Evolutionary conservation across 2,888 invertebrate species (phyloP).

Genomic region (Heterodera filipjevi): DNA sequence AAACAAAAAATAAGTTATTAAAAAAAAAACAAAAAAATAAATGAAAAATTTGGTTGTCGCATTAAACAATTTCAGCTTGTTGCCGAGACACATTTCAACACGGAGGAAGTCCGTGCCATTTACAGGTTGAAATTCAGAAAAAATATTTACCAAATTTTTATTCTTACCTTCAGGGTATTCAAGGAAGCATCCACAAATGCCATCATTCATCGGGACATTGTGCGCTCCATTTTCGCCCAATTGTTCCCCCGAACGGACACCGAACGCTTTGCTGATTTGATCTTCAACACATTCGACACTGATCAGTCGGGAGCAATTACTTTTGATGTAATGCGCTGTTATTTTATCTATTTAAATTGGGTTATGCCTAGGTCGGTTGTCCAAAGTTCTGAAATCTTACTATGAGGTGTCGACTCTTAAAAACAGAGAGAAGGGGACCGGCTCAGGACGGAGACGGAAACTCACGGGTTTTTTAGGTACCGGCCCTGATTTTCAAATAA

Average conservation of each 20-base stretch:
- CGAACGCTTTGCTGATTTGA: slow-evolving; percentile 58
- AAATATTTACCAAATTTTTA: neutral
- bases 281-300: slow-evolving; percentile 59
- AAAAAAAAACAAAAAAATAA: neutral
- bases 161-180: slow-evolving; percentile 43
- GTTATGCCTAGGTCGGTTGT: too few species aligned
- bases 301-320: slow-evolving; percentile 60
- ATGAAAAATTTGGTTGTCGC: too few species aligned
- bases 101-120: slow-evolving; percentile 56
- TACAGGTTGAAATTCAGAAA: slow-evolving; percentile 42
- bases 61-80: too few species aligned
- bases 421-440: too few species aligned
- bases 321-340: slow-evolving; percentile 50
- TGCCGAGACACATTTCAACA: slow-evolving; percentile 58
- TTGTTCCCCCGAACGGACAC: slow-evolving; percentile 60
- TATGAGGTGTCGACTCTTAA: too few species aligned
- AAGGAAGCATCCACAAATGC: slow-evolving; percentile 60
- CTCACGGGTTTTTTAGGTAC: too few species aligned
- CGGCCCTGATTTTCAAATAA: too few species aligned
- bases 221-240: slow-evolving; percentile 57
- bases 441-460: too few species aligned
- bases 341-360: neutral
- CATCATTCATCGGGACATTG: slow-evolving; percentile 54
- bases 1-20: neutral
- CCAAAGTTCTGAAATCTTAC: too few species aligned